Percentiles rank a stretch among this genome's conserved stretches.
phyloP scores from a whole-genome alignment of 2,888 invertebrate genomes.

The Lordiphosa andalusiaca region DNA sequence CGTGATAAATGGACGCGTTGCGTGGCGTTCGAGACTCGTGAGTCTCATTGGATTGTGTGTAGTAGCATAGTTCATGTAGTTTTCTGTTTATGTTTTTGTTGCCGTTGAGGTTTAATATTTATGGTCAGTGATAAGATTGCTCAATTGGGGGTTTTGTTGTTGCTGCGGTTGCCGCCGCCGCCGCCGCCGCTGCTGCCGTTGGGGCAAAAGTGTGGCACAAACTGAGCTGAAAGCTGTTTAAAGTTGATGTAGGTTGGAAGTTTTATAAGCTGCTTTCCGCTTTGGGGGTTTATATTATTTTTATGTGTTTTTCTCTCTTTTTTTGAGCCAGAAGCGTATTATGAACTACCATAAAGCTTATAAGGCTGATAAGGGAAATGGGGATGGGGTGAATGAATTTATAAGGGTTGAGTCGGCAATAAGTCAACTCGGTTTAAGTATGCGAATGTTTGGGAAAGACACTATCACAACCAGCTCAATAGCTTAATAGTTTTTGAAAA shows the following conservation, averaged over 20 bases:
- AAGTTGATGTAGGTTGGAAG: constrained; percentile 70
- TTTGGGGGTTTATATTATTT: constrained; percentile 28
- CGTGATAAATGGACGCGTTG: constrained; percentile 71
- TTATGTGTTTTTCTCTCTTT: constrained; percentile 10
- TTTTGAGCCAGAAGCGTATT: constrained; percentile 19
- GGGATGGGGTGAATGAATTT: background rate
- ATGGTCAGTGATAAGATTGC: constrained; percentile 70
- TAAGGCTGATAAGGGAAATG: constrained; percentile 25
- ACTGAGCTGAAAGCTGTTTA: constrained; percentile 42
- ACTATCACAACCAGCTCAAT: constrained; percentile 4
- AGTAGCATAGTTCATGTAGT: constrained; percentile 12
- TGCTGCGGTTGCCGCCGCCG: constrained; percentile 1
- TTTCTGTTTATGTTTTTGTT: constrained; percentile 26
- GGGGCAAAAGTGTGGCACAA: constrained; percentile 16
- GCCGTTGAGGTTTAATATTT: constrained; percentile 54
- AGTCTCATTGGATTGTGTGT: constrained; percentile 7
- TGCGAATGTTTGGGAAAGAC: no score
- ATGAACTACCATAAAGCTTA: constrained; percentile 43
- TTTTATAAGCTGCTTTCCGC: constrained; percentile 54
- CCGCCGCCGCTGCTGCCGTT: background rate
- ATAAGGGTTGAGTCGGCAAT: constrained; percentile 3
- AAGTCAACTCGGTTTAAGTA: no score
- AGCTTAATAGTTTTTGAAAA: constrained; percentile 2
- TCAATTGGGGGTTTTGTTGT: constrained; percentile 54
- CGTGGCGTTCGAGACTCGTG: constrained; percentile 53